Conservation (phyloP, 2,888 invertebrate genomes). For the Callosobruchus maculatus region DNA sequence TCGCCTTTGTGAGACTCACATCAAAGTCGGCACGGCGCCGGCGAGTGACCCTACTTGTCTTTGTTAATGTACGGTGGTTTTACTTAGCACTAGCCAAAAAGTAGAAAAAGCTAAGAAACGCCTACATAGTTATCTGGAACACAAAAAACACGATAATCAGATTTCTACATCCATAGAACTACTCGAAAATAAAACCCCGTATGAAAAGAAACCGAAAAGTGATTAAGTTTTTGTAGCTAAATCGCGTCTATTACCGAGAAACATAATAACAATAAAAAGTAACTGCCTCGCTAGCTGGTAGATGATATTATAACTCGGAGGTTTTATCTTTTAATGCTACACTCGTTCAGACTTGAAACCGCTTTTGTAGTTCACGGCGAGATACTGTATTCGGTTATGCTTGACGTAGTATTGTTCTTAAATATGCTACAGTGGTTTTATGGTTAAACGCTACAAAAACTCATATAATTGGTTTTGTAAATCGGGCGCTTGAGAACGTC, state of each 20-base stretch:
- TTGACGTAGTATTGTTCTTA: not conserved
- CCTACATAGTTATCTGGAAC: not conserved
- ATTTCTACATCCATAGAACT: not conserved
- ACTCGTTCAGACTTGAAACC: not conserved
- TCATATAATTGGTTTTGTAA: not conserved
- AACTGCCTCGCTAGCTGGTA: constrained; percentile 10
- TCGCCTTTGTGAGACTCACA: too few species aligned
- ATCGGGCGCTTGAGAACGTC: not conserved
- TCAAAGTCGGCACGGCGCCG: too few species aligned
- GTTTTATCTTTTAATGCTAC: not conserved
- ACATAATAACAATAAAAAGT: constrained; percentile 33
- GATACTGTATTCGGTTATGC: not conserved
- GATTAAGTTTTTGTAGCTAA: not conserved
- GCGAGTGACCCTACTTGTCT: too few species aligned
- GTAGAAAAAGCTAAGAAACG: not conserved
- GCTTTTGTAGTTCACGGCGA: not conserved
- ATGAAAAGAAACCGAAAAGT: not conserved
- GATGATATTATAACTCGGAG: not conserved
- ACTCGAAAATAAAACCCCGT: not conserved
- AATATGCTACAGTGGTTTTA: not conserved
- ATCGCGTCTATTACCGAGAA: constrained; percentile 12
- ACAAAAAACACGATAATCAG: not conserved
- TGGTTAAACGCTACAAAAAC: not conserved
- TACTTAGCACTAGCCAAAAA: not conserved
- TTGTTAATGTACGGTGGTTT: too few species aligned